These are phyloP conservation scores for Dromas ardeola DNA, from an alignment of 2,113 vertebrate genomes.

Conservation along the genomic window DNA sequence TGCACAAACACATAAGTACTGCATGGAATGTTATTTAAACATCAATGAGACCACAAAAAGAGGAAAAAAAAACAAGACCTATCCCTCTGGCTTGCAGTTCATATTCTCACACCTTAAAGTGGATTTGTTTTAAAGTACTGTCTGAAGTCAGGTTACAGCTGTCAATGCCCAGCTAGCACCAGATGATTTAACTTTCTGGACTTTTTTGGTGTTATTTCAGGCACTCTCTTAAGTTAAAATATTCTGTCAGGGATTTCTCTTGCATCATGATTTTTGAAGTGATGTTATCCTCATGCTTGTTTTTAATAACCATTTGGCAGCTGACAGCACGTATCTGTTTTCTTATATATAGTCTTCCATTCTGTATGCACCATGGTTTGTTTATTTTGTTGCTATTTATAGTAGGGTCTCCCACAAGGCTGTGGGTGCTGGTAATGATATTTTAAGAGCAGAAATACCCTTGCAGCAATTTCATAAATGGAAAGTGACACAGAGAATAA, in stretches of 20 bases:
- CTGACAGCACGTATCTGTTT: background rate
- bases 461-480: constrained; percentile 24
- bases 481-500: constrained; percentile 13
- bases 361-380: background rate
- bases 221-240: background rate
- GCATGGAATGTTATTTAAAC: background rate
- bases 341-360: background rate
- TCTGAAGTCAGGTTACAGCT: background rate
- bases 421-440: background rate
- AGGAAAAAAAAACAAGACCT: accelerated
- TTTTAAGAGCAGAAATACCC: constrained; percentile 34
- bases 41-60: background rate
- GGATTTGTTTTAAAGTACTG: background rate
- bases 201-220: background rate
- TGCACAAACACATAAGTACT: background rate
- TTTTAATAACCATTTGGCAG: background rate
- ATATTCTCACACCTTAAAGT: background rate
- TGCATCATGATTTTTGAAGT: background rate
- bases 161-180: background rate
- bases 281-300: background rate
- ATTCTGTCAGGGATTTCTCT: background rate
- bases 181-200: background rate
- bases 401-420: constrained; percentile 1
- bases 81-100: background rate
- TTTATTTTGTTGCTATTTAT: constrained; percentile 36